Base-by-base conservation (phyloP, 2,797 vertebrate genomes). In the Takifugu rubripes region DNA sequence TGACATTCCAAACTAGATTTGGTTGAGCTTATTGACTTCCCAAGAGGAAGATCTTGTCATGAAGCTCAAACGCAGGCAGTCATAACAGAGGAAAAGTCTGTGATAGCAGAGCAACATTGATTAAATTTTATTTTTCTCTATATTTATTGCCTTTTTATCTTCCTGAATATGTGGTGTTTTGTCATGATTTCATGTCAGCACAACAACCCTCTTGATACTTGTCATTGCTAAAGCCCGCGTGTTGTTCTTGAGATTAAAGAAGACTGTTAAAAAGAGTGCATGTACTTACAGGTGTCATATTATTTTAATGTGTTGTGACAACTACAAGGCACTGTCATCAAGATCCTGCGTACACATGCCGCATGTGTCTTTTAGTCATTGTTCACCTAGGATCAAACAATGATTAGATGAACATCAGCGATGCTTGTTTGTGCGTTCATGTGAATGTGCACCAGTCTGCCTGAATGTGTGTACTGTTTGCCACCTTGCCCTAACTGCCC, bases 401-500 rank as follows among this genome's bases (percentile, higher is more conserved):
- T 71, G 75, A 87, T 81, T 79, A 81, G 75, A 81, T 62, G 59
- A 63, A 72, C 61, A 50, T 69, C 44, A 17, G 44, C 66, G 72
- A 70, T 55, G 43, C 26, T 63, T 50, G 59, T 25, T 56, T 55
- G 49, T 52, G 49, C 53, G 57, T 44, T 42, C 29, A 47, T 62
- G 53, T 65, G 45, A 59, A 36, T 45, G 60, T 55, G 68, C 55
- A 25, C 49, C 45, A 33, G 25, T 25, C 51, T 40, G 26, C 17
- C 3, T n/a, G 42, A 49, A 51, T 63, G 64, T 64, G 46, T 61
- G 52, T 66, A 44, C n/a, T 56, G 68, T 81, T 84, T 82, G 71
- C 78, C 85, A 88, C 85, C 79, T 82, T 78, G 84, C 78, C 83
- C 78, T 82, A 85, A 88, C 81, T 83, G 83, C 79, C 81, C 84